These are phyloP conservation scores for Synaphobranchus kaupii DNA, from an alignment of 2,797 vertebrate genomes.

Conservation along the genomic window DNA sequence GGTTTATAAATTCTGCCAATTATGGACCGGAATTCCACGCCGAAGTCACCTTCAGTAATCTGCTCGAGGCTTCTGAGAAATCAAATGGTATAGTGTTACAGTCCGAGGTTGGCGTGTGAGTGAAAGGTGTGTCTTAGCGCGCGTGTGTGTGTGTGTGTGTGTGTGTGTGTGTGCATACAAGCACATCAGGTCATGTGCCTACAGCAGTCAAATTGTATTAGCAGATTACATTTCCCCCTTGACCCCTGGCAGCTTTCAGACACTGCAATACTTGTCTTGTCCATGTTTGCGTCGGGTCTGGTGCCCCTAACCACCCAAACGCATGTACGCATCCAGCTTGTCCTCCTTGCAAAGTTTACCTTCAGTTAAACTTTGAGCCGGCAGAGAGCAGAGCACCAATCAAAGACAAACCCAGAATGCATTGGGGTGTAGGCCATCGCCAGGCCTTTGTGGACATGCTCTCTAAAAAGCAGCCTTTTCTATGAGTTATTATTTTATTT, in stretches of 20 bases:
- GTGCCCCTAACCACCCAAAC: constrained; percentile 7
- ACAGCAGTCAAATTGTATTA: constrained; percentile 75
- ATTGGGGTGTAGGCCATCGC: background rate
- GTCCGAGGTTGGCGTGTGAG: constrained; percentile 52
- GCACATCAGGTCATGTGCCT: constrained; percentile 72
- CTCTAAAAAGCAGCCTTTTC: background rate
- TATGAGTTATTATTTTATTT: background rate
- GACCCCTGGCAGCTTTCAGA: constrained; percentile 66
- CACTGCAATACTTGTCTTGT: constrained; percentile 53
- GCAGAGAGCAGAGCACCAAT: background rate
- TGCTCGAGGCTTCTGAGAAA: constrained; percentile 65
- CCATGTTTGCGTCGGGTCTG: constrained; percentile 59
- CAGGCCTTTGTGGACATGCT: background rate
- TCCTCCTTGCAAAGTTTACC: background rate
- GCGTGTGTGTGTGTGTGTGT: constrained; percentile 30
- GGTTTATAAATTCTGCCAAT: constrained; percentile 76
- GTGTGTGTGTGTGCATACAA: constrained; percentile 36
- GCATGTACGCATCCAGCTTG: constrained; percentile 6
- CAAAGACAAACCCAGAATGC: background rate
- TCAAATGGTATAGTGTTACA: constrained; percentile 63
- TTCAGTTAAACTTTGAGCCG: background rate
- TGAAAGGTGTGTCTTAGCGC: constrained; percentile 38
- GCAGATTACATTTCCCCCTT: constrained; percentile 76
- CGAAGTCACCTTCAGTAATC: constrained; percentile 77
- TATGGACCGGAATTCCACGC: constrained; percentile 65